Evolutionary conservation across 30 jellyfish, hydroid and myxozoan genomes (phyloP).

Genomic region (Haliclystus octoradiatus): DNA sequence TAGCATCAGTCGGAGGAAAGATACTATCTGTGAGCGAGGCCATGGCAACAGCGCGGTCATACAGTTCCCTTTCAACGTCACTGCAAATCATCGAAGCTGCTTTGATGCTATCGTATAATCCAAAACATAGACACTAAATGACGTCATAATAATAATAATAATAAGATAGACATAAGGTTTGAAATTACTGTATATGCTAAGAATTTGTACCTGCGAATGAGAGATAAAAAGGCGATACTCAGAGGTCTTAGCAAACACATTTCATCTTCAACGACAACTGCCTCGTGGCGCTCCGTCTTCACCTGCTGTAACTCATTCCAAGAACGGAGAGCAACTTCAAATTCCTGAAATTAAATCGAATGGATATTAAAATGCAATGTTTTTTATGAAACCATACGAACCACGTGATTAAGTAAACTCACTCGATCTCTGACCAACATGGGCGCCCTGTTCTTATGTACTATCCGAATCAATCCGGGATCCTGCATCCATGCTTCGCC

Average conservation of each 20-base stretch:
- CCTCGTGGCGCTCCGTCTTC: slow-evolving; percentile 52
- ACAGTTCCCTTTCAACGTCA: slow-evolving; percentile 86
- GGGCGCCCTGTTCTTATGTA: slow-evolving; percentile 90
- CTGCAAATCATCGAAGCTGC: slow-evolving; percentile 96
- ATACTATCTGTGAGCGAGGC: slow-evolving; percentile 37
- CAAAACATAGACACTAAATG: no score
- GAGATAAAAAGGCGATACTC: slow-evolving; percentile 47
- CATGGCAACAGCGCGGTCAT: slow-evolving; percentile 70
- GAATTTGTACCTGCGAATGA: slow-evolving; percentile 84
- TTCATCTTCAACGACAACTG: slow-evolving; percentile 53
- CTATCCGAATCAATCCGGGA: slow-evolving; percentile 91
- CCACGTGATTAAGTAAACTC: no score
- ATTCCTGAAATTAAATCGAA: slow-evolving; percentile 50
- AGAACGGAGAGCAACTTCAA: slow-evolving; percentile 92
- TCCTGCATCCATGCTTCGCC: slow-evolving; percentile 98
- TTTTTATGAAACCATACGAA: no score
- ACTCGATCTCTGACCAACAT: slow-evolving; percentile 96
- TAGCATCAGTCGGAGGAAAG: slow-evolving; percentile 13
- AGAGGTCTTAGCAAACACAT: slow-evolving; percentile 45
- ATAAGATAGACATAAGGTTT: background rate
- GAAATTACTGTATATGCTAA: no score
- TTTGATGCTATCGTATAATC: slow-evolving; percentile 41
- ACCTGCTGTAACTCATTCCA: slow-evolving; percentile 92
- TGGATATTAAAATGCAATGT: background rate
- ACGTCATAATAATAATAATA: background rate